Evolutionary conservation across 1,140 invertebrate species (phyloP).

Genomic region (Brachionus calyciflorus): DNA sequence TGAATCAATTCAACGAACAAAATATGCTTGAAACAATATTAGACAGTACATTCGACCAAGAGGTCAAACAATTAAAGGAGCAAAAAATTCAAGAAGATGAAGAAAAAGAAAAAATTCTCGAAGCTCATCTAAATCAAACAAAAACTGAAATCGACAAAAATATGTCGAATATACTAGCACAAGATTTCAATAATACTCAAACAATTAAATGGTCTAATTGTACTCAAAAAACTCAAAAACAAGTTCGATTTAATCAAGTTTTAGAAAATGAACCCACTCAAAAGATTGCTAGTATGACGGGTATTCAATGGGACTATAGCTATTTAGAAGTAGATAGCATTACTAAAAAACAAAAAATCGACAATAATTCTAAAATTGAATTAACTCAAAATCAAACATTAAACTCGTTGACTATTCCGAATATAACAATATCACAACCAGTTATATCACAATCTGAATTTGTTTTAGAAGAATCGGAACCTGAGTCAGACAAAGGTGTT

Average conservation of each 20-base stretch:
- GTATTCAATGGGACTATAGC: conserved; percentile 2
- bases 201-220: conserved; percentile 1
- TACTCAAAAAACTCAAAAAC: conserved; percentile 30
- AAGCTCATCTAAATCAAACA: not conserved
- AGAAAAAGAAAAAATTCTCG: conserved; percentile 32
- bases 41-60: conserved; percentile 23
- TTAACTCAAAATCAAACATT: conserved; percentile 10
- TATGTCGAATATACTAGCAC: not conserved
- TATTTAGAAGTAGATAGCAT: not conserved
- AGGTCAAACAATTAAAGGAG: not conserved
- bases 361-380: not conserved
- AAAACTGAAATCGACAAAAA: conserved; percentile 7
- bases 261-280: not conserved
- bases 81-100: conserved; percentile 3
- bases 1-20: conserved; percentile 1
- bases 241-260: not conserved
- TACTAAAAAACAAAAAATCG: conserved; percentile 5
- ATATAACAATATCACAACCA: not conserved
- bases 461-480: not conserved
- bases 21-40: conserved; percentile 23
- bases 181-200: conserved; percentile 17
- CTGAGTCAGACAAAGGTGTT: not conserved
- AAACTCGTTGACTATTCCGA: not conserved
- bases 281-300: not conserved
- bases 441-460: conserved; percentile 4